phyloP scores from a whole-genome alignment of 2,888 invertebrate species.

The Eustalomyia histrio region DNA sequence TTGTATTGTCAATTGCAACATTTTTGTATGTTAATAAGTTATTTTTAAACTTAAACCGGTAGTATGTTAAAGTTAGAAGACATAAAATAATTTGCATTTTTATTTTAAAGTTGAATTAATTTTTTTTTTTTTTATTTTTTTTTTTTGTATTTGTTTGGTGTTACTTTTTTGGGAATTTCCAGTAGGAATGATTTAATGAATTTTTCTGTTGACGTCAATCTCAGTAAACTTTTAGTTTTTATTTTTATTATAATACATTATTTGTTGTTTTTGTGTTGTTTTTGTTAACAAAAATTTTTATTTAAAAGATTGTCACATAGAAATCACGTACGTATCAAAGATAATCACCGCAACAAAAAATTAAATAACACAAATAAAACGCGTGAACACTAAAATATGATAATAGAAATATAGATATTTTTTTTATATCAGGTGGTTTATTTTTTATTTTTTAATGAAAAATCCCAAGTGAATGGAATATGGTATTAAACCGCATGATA shows the following conservation, averaged over 20 bases:
- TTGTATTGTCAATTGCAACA: too few species aligned
- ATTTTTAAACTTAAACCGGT: background rate
- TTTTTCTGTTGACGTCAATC: slow-evolving; percentile 46
- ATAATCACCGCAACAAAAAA: slow-evolving; percentile 48
- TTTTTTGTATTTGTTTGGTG: too few species aligned
- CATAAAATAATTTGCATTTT: background rate
- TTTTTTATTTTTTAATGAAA: background rate
- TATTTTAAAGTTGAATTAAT: slow-evolving; percentile 10
- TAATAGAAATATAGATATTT: slow-evolving; percentile 3
- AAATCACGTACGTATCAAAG: slow-evolving; percentile 58
- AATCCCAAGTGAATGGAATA: background rate
- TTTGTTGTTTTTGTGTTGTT: slow-evolving; percentile 28
- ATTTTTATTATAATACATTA: slow-evolving; percentile 19
- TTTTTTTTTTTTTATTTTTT: background rate
- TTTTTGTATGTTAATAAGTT: background rate
- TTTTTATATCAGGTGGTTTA: slow-evolving; percentile 43
- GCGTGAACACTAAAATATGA: slow-evolving; percentile 28
- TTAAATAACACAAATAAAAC: slow-evolving; percentile 15
- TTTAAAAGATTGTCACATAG: slow-evolving; percentile 23
- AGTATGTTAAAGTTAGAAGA: background rate
- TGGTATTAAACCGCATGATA: background rate
- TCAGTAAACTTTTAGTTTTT: background rate
- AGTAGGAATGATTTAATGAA: slow-evolving; percentile 32
- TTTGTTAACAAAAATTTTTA: slow-evolving; percentile 21
- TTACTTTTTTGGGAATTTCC: slow-evolving; percentile 54